Evolutionary conservation across 1,140 invertebrate species (phyloP).

Genomic region (Cydia fagiglandana): DNA sequence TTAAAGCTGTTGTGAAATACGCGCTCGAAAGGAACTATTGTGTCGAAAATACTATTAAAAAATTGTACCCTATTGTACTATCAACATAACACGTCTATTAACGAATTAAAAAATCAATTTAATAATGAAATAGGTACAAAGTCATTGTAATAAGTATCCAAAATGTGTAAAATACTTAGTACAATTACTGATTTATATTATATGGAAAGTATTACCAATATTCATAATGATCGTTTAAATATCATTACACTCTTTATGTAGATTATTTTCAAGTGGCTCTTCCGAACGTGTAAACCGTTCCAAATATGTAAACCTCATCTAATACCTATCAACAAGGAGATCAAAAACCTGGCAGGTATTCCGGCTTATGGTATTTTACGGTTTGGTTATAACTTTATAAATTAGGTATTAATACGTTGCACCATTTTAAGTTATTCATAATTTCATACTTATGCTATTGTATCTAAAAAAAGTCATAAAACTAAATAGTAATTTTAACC

Average conservation of each 20-base stretch:
- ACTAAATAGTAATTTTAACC: too few relatives aligned
- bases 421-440: not conserved
- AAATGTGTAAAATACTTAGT: not conserved
- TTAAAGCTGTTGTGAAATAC: not conserved
- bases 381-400: not conserved
- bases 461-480: not conserved
- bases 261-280: not conserved
- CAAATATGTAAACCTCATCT: conserved; percentile 28
- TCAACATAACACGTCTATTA: not conserved
- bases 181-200: not conserved
- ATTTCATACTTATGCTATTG: not conserved
- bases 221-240: not conserved
- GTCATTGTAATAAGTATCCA: not conserved
- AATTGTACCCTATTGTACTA: not conserved
- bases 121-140: not conserved
- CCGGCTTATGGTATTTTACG: not conserved
- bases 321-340: not conserved
- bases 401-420: too few relatives aligned
- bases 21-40: not conserved
- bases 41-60: too few relatives aligned
- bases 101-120: not conserved
- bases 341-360: not conserved
- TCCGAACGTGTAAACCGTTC: not conserved
- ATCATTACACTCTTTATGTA: not conserved
- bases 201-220: not conserved